Evolutionary conservation across 2,888 invertebrate species (phyloP), one percentile per base, ranked within the genome.

Genomic region (Strigamia maritima): DNA sequence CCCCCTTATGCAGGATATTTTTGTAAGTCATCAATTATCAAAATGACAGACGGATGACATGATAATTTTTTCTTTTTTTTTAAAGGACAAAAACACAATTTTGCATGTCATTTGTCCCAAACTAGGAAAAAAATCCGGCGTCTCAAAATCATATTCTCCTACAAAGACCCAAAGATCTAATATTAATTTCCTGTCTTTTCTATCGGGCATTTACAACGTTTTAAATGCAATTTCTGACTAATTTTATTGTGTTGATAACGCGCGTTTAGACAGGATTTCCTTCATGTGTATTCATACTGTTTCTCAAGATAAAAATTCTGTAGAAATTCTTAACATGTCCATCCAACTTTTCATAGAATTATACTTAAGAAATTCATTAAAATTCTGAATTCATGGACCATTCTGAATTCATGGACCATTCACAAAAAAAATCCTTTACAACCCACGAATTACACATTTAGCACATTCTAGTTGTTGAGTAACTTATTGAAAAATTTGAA

Each of bases 281-380:
- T 75, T 75, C 75, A 75, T 75, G 75, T 40, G 38, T 75, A 75
- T 75, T 75, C 75, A 75, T 75, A 70, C 12, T 70, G 70, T 70
- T 70, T 70, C 70, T 70, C 28, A 70, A 70, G 70, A 70, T 70
- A 70, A 70, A 70, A 49, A 49, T 19, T 19, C 12, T 70, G 26
- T 28, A 24, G 8, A 70, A 70, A 24, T 70, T 28, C 70, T 54
- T 54, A 19, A 54, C n/a, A 54, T 54, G 19, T 19, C 19, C 54
- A 54, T 54, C 54, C 54, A 54, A 54, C 19, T 54, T 54, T 54
- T 54, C 54, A 19, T 54, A n/a, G 54, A 19, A 54, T n/a, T 54
- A 19, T 3, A 54, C 16, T 54, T 54, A 19, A 4, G n/a, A n/a
- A 44, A 44, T 12, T 44, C 60, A 60, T 19, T 19, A 60, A 60